A percentile compares a stretch with the other conserved stretches of the same genome.
Evolutionary conservation across 2,113 vertebrate species (phyloP).

Genomic region (Marcusenius ussheri): DNA sequence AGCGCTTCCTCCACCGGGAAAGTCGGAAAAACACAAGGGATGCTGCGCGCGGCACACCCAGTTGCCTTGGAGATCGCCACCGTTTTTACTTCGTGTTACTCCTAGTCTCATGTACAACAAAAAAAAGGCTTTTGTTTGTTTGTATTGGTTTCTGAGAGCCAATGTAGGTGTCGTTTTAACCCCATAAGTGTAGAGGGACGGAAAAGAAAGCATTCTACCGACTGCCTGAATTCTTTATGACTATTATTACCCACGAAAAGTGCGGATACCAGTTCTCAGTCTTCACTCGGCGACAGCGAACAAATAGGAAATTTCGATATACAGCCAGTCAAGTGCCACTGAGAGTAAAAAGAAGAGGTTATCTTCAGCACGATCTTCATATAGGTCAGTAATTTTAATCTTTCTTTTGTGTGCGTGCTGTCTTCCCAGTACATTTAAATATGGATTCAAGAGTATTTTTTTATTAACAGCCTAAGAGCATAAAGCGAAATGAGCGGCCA

Average conservation of each 20-base stretch:
- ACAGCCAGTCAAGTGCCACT: neutral
- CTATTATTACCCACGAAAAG: neutral
- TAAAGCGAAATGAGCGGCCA: neutral
- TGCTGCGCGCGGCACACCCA: neutral
- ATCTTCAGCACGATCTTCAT: neutral
- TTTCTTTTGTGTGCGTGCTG: neutral
- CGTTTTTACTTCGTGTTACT: neutral
- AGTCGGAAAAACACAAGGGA: neutral
- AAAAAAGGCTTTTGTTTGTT: neutral
- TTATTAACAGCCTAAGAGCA: neutral
- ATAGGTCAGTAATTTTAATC: neutral
- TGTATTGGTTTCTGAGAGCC: neutral
- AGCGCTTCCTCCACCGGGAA: neutral
- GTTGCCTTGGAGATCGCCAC: neutral
- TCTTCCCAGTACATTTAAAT: neutral
- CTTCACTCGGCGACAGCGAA: neutral
- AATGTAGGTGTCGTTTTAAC: neutral
- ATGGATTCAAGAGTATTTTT: neutral
- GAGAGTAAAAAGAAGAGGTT: neutral
- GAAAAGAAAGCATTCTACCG: neutral
- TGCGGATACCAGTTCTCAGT: neutral
- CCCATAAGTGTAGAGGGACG: neutral
- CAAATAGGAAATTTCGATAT: neutral
- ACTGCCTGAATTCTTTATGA: neutral
- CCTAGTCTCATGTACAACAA: neutral